Base-by-base conservation (phyloP, 1,140 invertebrate species). In the Cyrtorhinus lividipennis region DNA sequence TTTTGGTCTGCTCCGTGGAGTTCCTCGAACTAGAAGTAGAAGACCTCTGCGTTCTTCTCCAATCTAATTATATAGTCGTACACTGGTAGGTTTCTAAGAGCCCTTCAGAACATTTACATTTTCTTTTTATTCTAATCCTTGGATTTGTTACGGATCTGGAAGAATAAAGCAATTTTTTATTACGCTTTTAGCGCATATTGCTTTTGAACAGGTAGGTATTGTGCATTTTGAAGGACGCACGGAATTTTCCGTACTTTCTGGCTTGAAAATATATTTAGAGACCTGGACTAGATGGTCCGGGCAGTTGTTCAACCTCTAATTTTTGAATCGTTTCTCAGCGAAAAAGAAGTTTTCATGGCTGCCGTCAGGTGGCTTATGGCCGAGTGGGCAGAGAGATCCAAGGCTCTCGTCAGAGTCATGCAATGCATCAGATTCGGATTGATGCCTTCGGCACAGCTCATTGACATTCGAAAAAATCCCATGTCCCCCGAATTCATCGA, bases 311-410 rank as follows among this genome's bases (percentile, higher is more conserved):
- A n/a, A n/a, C n/a, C n/a, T n/a, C n/a, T n/a, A n/a, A n/a, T n/a
- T n/a, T n/a, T n/a, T n/a, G n/a, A n/a, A n/a, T n/a, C n/a, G n/a
- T n/a, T n/a, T n/a, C n/a, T n/a, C 56, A 85, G 84, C 68, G 84
- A 87, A 74, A 82, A 84, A 76, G 82, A 89, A 73, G 79, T 89
- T 1, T 77, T 87, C 24, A 84, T 88, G 82, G 80, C 84, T 2
- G 84, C 79, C 0, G 78, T 88, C 1, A 75, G 84, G 46, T 88
- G 86, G 86, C 69, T 88, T 20, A 79, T 82, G 69, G 75, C 81
- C 48, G 78, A 87, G 65, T 87, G 84, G 84, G 65, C 75, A 1
- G 68, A 72, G 1, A 75, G 86, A 30, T 75, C 78, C 3, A 67
- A 73, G 22, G 67, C 76, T 61, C 74, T 81, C 38, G 70, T 81